Evolutionary conservation across 2,888 invertebrate species (phyloP), one percentile per base, ranked within the genome.

Genomic region (Plagodis dolabraria): DNA sequence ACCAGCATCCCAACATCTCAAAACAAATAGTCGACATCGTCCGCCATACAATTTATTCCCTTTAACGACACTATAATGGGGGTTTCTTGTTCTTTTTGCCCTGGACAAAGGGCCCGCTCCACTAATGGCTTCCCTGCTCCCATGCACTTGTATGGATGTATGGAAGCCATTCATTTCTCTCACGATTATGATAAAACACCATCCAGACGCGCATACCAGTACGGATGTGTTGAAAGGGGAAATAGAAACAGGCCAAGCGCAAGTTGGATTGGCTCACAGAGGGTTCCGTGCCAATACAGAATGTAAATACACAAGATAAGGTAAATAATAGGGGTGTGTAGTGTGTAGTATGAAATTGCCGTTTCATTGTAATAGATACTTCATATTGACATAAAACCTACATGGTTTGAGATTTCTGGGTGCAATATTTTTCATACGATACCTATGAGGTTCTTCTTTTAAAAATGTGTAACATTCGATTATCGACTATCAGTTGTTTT

Each of bases 121-220:
- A 56, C 75, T 75, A 75, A 75, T 79, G 77, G 70, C 64, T 60
- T 58, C 66, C 58, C 59, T 53, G 64, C 66, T 63, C 58, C 62
- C 64, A 63, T 61, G 59, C 59, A 52, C 48, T 49, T 55, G 54
- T 55, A 62, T 57, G 57, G 54, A 60, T 54, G 54, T 54, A 62
- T 58, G 57, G 54, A 55, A 60, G 59, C 71, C 70, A 74, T 77
- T 75, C 79, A 76, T 69, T 74, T 72, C 74, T 72, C 78, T 75
- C 71, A 72, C 71, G 73, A 75, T 71, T 65, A 70, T 68, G 69
- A 70, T 67, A 72, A 68, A 75, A 72, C 68, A 69, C 63, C 64
- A 68, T 66, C 66, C 53, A 53, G 62, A 54, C 60, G 44, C 53
- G 54, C 56, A 64, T 22, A 22, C 22, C 22, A 68, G 56, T 58